These are phyloP conservation scores for Agelastica alni DNA, from an alignment of 2,888 invertebrate species.

Conservation along the genomic window DNA sequence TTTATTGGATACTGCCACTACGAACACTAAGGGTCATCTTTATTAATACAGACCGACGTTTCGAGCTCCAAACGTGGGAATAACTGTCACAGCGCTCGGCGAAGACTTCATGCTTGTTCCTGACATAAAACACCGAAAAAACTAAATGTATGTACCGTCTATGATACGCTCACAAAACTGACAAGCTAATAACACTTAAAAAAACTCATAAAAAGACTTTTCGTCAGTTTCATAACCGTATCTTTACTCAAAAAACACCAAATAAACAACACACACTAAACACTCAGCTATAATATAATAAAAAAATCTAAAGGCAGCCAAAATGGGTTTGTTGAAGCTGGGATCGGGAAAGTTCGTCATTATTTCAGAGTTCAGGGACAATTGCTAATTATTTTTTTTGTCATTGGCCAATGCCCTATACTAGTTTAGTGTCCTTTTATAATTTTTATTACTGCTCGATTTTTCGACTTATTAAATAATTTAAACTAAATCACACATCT, in stretches of 20 bases:
- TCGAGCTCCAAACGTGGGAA: slow-evolving; percentile 67
- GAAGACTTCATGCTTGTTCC: slow-evolving; percentile 68
- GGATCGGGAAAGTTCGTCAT: too few species aligned
- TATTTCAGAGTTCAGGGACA: too few species aligned
- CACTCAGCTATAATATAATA: slow-evolving; percentile 1
- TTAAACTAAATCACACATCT: too few species aligned
- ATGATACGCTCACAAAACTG: slow-evolving; percentile 6
- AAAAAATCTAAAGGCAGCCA: too few species aligned
- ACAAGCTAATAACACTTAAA: too few species aligned
- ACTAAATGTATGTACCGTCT: slow-evolving; percentile 9
- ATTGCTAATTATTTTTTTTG: too few species aligned
- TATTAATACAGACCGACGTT: slow-evolving; percentile 61
- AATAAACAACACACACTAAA: background rate
- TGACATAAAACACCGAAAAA: slow-evolving; percentile 42
- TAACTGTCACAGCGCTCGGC: slow-evolving; percentile 70
- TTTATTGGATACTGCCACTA: slow-evolving; percentile 17
- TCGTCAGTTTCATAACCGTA: background rate
- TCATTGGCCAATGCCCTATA: too few species aligned
- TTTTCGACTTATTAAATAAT: too few species aligned
- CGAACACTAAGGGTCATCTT: slow-evolving; percentile 25
- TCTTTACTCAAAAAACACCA: background rate
- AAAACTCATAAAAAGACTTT: too few species aligned
- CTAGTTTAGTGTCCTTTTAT: too few species aligned
- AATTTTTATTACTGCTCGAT: too few species aligned
- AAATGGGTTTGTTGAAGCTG: background rate